These are phyloP conservation scores for Tachuris rubrigastra DNA, from an alignment of 2,113 vertebrate genomes.

Conservation along the genomic window DNA sequence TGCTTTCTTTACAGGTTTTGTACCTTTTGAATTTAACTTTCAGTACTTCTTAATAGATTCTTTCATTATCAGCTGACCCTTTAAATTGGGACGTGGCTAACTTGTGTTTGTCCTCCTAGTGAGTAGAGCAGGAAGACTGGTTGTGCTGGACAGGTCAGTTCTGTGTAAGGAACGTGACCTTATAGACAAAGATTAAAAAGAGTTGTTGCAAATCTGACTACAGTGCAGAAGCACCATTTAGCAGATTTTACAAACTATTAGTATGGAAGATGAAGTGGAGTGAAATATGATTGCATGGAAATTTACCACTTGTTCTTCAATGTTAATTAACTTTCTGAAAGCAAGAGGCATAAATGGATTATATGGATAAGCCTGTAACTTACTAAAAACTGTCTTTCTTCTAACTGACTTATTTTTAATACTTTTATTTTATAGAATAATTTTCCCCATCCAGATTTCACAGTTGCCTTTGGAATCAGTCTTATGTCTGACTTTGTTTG, in stretches of 20 bases:
- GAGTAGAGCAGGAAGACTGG: neutral
- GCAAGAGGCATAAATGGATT: neutral
- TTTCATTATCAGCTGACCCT: neutral
- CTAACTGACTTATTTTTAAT: constrained; percentile 24
- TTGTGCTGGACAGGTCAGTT: neutral
- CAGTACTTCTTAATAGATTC: neutral
- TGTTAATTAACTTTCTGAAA: neutral
- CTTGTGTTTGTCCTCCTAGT: neutral
- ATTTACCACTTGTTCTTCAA: neutral
- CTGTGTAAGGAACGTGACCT: neutral
- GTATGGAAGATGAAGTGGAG: neutral
- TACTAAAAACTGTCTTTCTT: constrained; percentile 22
- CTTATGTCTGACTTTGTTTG: constrained; percentile 88
- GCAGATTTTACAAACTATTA: neutral
- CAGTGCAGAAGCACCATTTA: neutral
- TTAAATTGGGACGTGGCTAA: neutral
- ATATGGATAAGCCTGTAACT: neutral
- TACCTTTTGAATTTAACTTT: neutral
- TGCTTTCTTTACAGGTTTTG: neutral
- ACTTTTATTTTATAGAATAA: constrained; percentile 80
- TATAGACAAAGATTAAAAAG: neutral
- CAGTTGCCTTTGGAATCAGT: constrained; percentile 92
- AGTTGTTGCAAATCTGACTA: neutral
- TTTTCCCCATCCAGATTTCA: constrained; percentile 93
- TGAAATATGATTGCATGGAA: neutral